phyloP scores from a whole-genome alignment of 2,113 vertebrate genomes.

The Actinemys pallida region DNA sequence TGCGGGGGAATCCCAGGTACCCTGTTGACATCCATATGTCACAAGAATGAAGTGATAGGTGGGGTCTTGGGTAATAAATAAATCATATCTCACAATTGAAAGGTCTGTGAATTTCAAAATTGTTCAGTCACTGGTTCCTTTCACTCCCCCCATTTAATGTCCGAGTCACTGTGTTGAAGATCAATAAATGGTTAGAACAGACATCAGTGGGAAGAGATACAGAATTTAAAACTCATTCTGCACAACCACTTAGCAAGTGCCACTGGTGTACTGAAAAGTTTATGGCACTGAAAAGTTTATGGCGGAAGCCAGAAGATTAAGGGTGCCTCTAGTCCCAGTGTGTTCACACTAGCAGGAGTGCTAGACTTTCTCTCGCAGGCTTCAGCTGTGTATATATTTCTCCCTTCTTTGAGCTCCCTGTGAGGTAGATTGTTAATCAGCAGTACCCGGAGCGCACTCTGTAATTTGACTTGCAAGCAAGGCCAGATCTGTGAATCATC shows the following conservation, averaged over 20 bases:
- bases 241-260: background rate
- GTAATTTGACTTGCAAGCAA: background rate
- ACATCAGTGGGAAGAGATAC: background rate
- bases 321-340: background rate
- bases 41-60: background rate
- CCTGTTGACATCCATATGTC: background rate
- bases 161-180: background rate
- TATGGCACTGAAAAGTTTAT: background rate
- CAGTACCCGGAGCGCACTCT: background rate
- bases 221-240: background rate
- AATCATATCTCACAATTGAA: background rate
- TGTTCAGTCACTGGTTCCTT: background rate
- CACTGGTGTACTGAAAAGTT: background rate
- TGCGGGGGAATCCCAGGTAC: background rate
- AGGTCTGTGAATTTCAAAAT: background rate
- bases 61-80: background rate
- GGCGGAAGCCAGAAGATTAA: background rate
- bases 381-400: background rate
- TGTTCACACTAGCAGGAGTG: background rate
- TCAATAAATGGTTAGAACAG: background rate
- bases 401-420: background rate
- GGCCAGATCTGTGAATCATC: background rate
- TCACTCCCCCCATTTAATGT: background rate
- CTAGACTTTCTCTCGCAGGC: background rate
- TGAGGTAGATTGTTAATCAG: background rate